Evolutionary conservation across 2,797 vertebrate species (phyloP), one percentile per base, ranked within the genome.

Genomic region (Synaphobranchus kaupii): DNA sequence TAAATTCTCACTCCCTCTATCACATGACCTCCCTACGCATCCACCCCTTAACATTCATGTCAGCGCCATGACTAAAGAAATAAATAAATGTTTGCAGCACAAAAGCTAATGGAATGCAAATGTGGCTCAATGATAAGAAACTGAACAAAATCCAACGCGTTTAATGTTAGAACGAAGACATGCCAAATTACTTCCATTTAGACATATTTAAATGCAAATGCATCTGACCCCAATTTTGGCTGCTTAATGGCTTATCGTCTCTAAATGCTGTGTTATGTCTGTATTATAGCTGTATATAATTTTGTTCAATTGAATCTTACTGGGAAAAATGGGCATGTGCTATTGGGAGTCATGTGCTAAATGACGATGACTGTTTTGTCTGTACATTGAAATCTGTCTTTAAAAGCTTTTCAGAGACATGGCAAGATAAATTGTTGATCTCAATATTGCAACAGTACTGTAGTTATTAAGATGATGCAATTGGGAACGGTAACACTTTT

Each of bases 101-200:
- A n/a, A 81, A 50, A 50, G 78, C 47, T 81, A 81, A 81, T 81
- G 78, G 47, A 50, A 48, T 81, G 78, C 78, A 81, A 81, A 81
- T 81, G 48, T 81, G 1, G 20, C 78, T n/a, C n/a, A 81, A 81
- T 50, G 78, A 81, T 48, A 81, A 47, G 20, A 50, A 81, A 48
- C 0, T 25, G 78, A 81, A 47, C 25, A 48, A 50, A 81, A 81
- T 81, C 78, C 78, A 9, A 81, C 7, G 78, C 78, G n/a, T 81
- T 81, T 71, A 25, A 81, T 1, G 48, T 81, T 12, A 81, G 78
- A 81, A 81, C 3, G 44, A 81, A 81, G 78, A 50, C 44, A 81
- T 81, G 48, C 78, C 47, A 73, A 81, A 81, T 81, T 81, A 81
- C 78, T 81, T 81, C 78, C n/a, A 81, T 81, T 81, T 48, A 81